Evolutionary conservation across 2,888 invertebrate species (phyloP).

Genomic region (Zygothrica quintamaculata): DNA sequence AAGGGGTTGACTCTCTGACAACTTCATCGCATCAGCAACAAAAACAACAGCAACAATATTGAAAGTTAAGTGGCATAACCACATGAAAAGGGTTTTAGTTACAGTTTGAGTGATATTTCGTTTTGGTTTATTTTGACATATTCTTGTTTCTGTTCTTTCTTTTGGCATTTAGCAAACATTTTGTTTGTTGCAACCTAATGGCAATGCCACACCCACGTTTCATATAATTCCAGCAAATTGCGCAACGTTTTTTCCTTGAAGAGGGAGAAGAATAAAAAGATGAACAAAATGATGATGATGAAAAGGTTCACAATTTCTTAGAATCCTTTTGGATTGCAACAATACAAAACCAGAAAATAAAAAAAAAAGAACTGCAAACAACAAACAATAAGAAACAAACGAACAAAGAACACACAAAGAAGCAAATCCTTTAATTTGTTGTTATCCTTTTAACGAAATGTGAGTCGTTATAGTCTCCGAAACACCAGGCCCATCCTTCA

Average conservation of each 20-base stretch:
- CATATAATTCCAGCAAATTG: constrained; percentile 50
- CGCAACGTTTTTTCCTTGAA: constrained; percentile 47
- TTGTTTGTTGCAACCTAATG: constrained; percentile 21
- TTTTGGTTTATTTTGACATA: constrained; percentile 42
- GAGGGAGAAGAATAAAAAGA: constrained; percentile 15
- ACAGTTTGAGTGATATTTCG: constrained; percentile 33
- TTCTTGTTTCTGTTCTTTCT: constrained; percentile 13
- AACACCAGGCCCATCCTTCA: constrained; percentile 1
- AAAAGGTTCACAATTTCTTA: constrained; percentile 47
- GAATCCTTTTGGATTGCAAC: constrained; percentile 45
- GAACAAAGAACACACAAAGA: constrained; percentile 50
- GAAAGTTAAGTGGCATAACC: constrained; percentile 57
- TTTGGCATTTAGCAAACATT: constrained; percentile 10
- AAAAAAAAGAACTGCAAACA: constrained; percentile 21
- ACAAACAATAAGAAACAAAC: constrained; percentile 35
- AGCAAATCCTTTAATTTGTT: constrained; percentile 72
- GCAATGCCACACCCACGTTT: constrained; percentile 36
- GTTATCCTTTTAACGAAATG: constrained; percentile 63
- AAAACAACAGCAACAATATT: constrained; percentile 18
- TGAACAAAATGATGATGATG: constrained; percentile 15
- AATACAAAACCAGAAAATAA: constrained; percentile 22
- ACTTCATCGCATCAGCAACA: constrained; percentile 44
- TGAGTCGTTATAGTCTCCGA: constrained; percentile 53
- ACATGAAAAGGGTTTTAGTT: constrained; percentile 51
- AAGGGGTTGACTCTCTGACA: constrained; percentile 49